phyloP scores from a whole-genome alignment of 2,888 invertebrate genomes.

The Pollenia griseotomentosa region DNA sequence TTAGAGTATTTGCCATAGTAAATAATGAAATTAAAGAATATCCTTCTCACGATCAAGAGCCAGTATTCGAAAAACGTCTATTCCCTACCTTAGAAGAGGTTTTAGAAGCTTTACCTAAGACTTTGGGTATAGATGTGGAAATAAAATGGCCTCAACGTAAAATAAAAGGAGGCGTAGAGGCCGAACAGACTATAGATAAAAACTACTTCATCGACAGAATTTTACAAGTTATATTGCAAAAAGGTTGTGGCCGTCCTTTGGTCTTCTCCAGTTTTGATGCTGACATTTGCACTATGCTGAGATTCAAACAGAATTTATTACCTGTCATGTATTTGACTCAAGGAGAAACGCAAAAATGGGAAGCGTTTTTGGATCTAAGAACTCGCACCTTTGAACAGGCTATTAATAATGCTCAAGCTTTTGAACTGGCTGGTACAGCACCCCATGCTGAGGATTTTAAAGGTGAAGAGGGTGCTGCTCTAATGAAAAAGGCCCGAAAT shows the following conservation, averaged over 20 bases:
- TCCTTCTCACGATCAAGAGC: conserved; percentile 89
- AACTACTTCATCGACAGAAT: conserved; percentile 95
- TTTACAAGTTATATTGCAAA: conserved; percentile 91
- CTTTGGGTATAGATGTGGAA: conserved; percentile 98
- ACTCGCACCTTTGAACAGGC: conserved; percentile 92
- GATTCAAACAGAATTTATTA: conserved; percentile 97
- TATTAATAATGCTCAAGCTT: conserved; percentile 91
- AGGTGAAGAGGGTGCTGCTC: conserved; percentile 87
- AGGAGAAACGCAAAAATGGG: conserved; percentile 83
- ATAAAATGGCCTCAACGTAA: conserved; percentile 98
- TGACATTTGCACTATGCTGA: conserved; percentile 96
- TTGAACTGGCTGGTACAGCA: conserved; percentile 94
- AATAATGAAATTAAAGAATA: conserved; percentile 88
- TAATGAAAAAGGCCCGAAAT: conserved; percentile 89
- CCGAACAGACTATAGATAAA: conserved; percentile 93
- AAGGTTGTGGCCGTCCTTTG: conserved; percentile 92
- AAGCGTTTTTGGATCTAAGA: conserved; percentile 92
- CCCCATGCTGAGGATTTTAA: conserved; percentile 96
- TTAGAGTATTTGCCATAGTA: conserved; percentile 93
- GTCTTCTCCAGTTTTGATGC: conserved; percentile 98
- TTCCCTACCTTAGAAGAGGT: conserved; percentile 95
- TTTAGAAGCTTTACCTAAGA: conserved; percentile 91
- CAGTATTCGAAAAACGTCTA: conserved; percentile 94
- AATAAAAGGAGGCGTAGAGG: conserved; percentile 92
- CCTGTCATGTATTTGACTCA: conserved; percentile 94